A percentile compares a stretch with the other conserved stretches of the same genome.
These are phyloP conservation scores for Temnothorax unifasciatus DNA, from an alignment of 2,888 invertebrate species.

Conservation along the genomic window DNA sequence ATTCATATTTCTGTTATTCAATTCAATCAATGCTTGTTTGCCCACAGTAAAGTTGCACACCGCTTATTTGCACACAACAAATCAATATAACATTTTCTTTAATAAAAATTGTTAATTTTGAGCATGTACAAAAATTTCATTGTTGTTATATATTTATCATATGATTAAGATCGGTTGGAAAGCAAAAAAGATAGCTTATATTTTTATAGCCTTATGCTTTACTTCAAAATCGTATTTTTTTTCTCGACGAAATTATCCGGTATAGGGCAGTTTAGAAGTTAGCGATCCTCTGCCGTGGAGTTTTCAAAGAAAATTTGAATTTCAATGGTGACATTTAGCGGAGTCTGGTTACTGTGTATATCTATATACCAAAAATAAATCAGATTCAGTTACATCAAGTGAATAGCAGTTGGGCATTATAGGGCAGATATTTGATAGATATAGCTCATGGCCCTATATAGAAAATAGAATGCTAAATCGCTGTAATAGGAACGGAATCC, in stretches of 20 bases:
- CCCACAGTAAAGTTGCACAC: too few species aligned
- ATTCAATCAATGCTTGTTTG: neutral
- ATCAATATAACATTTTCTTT: slow-evolving; percentile 53
- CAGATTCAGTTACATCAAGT: neutral
- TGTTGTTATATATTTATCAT: neutral
- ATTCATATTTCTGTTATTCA: slow-evolving; percentile 31
- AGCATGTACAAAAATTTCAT: neutral
- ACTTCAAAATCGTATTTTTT: neutral
- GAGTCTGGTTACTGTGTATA: neutral
- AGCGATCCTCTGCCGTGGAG: neutral
- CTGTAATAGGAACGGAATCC: neutral
- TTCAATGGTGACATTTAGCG: neutral
- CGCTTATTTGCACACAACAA: neutral
- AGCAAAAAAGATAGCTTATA: neutral
- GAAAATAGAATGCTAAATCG: neutral
- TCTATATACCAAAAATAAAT: neutral
- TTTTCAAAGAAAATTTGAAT: neutral
- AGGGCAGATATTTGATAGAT: neutral
- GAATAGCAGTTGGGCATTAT: neutral
- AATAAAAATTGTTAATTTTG: slow-evolving; percentile 53
- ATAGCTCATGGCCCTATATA: neutral
- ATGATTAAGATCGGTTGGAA: neutral
- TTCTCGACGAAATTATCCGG: neutral
- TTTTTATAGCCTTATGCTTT: neutral
- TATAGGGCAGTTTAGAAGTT: neutral